These are phyloP conservation scores for Stratiomys singularior DNA, from an alignment of 2,888 invertebrate species.

Conservation along the genomic window DNA sequence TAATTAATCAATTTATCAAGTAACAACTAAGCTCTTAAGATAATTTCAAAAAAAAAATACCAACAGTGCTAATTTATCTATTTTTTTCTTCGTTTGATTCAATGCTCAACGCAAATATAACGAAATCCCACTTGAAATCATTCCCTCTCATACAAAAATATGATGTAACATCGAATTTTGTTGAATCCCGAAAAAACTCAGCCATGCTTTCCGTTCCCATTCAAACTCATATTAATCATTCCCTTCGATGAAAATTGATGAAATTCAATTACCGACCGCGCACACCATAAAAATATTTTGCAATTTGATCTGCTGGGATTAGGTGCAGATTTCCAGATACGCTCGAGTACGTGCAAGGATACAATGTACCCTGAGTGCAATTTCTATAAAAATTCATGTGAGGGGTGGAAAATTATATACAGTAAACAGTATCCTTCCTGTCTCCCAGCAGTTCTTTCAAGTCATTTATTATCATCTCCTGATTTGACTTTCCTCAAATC, in stretches of 20 bases:
- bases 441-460: slow-evolving; percentile 40
- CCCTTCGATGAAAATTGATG: slow-evolving; percentile 37
- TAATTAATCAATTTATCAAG: too few species aligned
- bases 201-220: too few species aligned
- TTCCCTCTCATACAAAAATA: too few species aligned
- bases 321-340: slow-evolving; percentile 26
- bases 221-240: background rate
- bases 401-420: background rate
- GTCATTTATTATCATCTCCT: slow-evolving; percentile 41
- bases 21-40: too few species aligned
- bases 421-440: background rate
- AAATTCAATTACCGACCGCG: slow-evolving; percentile 47
- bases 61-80: too few species aligned
- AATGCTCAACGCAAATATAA: too few species aligned
- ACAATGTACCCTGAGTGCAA: background rate
- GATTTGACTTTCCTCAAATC: slow-evolving; percentile 28
- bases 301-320: slow-evolving; percentile 47
- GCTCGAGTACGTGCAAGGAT: background rate
- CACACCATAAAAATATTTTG: slow-evolving; percentile 44
- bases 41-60: too few species aligned
- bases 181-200: too few species aligned
- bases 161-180: too few species aligned
- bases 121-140: too few species aligned
- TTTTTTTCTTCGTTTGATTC: too few species aligned
- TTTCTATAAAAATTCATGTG: background rate